Percentiles rank a stretch among this genome's conserved stretches.
These are phyloP conservation scores for Ondatra zibethicus DNA, from an alignment of 2,113 vertebrate species.

Conservation along the genomic window DNA sequence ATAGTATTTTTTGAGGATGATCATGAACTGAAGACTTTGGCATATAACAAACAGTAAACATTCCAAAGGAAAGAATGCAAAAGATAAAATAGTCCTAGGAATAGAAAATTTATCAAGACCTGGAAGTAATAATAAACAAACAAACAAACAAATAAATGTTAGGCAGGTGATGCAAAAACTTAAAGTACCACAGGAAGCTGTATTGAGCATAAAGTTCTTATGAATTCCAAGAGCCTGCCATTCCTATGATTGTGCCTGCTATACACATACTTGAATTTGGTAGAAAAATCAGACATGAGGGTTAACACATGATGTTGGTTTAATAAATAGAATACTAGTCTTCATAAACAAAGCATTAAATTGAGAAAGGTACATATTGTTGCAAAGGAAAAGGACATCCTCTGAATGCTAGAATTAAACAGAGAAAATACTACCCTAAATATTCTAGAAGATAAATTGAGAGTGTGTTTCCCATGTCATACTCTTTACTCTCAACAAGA, in stretches of 20 bases:
- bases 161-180: background rate
- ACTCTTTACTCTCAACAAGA: rapidly evolving
- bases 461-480: no score
- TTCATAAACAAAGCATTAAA: background rate
- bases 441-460: background rate
- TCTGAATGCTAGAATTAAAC: background rate
- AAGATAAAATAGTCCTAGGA: background rate
- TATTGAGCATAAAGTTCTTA: background rate
- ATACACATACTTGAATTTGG: rapidly evolving
- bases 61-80: background rate
- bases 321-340: background rate
- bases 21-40: rapidly evolving
- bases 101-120: background rate
- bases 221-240: background rate
- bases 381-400: background rate
- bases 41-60: background rate
- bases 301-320: background rate
- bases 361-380: background rate
- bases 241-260: background rate
- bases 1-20: background rate
- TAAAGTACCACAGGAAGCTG: background rate
- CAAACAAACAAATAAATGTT: no score
- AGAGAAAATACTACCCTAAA: background rate
- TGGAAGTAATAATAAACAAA: no score
- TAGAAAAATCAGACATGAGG: background rate